Conservation (phyloP, 2,113 vertebrate genomes). For the Hucho hucho region DNA sequence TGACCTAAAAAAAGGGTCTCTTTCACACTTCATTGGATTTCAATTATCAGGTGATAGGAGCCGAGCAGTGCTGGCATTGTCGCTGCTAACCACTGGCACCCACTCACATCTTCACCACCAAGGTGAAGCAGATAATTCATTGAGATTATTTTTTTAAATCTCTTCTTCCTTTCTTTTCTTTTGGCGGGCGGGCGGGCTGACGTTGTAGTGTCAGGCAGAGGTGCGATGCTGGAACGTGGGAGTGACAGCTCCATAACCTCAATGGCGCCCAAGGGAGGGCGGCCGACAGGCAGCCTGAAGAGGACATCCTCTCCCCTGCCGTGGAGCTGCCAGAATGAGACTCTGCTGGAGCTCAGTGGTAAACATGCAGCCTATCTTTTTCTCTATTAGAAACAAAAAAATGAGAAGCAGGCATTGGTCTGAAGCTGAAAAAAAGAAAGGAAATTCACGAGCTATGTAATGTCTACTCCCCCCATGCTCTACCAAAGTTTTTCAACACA, state of each 20-base stretch:
- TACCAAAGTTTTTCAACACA: no score
- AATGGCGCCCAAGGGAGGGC: not conserved
- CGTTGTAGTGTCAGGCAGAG: not conserved
- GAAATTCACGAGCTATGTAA: no score
- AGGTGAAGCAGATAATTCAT: conserved; percentile 41
- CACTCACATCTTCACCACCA: conserved; percentile 40
- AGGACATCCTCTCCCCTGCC: not conserved
- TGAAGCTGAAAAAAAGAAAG: no score
- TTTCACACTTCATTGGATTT: conserved; percentile 63
- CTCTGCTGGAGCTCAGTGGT: no score
- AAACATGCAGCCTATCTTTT: no score
- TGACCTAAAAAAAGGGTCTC: conserved; percentile 6
- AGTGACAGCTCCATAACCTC: conserved; percentile 24
- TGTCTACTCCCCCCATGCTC: no score
- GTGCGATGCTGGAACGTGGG: not conserved
- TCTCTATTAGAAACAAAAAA: no score
- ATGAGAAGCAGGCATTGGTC: no score
- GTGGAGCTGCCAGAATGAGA: no score
- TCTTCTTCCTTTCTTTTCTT: conserved; percentile 8
- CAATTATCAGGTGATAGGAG: conserved; percentile 50
- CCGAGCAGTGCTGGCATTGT: conserved; percentile 23
- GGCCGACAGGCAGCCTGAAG: conserved; percentile 1
- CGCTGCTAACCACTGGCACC: conserved; percentile 42
- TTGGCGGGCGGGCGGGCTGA: no score
- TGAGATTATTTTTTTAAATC: conserved; percentile 3